These are phyloP conservation scores for Sturmia bella DNA, from an alignment of 2,888 invertebrate species.

Conservation along the genomic window DNA sequence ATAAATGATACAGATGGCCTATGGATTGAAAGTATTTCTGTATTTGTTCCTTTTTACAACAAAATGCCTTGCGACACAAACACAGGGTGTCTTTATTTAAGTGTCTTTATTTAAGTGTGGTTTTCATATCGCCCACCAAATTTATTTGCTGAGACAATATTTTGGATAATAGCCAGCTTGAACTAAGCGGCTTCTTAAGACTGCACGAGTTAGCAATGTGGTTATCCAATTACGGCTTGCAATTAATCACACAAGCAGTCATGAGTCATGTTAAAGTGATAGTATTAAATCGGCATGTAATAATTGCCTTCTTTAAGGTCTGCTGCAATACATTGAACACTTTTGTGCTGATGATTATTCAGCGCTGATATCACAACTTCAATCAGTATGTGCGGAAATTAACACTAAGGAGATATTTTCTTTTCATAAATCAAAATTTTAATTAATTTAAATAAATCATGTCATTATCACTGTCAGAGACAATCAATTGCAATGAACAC, in stretches of 20 bases:
- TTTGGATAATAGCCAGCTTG: too few species aligned
- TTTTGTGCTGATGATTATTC: background rate
- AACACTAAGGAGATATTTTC: background rate
- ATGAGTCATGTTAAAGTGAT: too few species aligned
- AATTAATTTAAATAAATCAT: constrained; percentile 36
- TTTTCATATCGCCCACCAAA: too few species aligned
- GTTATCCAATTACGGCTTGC: too few species aligned
- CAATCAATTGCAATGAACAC: constrained; percentile 25
- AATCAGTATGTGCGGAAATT: too few species aligned
- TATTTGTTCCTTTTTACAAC: background rate
- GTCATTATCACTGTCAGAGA: constrained; percentile 31
- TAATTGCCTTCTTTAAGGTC: too few species aligned
- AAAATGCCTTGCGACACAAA: background rate
- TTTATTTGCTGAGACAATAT: too few species aligned
- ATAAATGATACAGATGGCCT: constrained; percentile 55
- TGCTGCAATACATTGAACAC: background rate
- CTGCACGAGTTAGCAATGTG: too few species aligned
- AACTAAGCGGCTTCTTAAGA: too few species aligned
- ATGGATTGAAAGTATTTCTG: constrained; percentile 40
- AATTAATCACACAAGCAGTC: too few species aligned
- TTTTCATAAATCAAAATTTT: constrained; percentile 15
- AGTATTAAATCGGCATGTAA: too few species aligned
- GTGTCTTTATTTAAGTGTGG: too few species aligned
- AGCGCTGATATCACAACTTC: background rate
- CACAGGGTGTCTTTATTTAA: background rate